Evolutionary conservation across 1,140 invertebrate genomes (phyloP).

Genomic region (Rhagoletis pomonella): DNA sequence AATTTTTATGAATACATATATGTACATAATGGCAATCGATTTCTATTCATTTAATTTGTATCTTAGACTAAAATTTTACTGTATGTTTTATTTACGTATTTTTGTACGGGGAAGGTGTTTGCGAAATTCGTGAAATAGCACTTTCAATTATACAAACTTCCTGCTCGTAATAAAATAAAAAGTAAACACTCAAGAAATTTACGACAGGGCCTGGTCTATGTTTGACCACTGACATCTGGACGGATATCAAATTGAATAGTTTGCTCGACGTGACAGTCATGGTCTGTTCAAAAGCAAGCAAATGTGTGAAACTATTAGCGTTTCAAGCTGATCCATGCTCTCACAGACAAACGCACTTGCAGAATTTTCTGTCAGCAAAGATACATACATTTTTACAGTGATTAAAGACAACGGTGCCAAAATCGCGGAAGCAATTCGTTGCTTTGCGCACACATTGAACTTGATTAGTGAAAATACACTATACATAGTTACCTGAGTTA

Average conservation of each 20-base stretch:
- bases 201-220: background rate
- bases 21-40: too few species aligned
- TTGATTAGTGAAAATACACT: background rate
- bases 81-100: too few species aligned
- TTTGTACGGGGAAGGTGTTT: too few species aligned
- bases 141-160: background rate
- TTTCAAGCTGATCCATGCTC: background rate
- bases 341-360: too few species aligned
- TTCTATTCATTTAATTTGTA: too few species aligned
- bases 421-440: background rate
- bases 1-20: background rate
- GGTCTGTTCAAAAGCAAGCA: constrained; percentile 6
- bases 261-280: background rate
- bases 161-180: background rate
- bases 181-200: background rate
- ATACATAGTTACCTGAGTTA: background rate
- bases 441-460: background rate
- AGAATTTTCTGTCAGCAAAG: too few species aligned
- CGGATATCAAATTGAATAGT: background rate
- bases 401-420: too few species aligned
- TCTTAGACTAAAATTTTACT: background rate
- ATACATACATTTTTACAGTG: too few species aligned
- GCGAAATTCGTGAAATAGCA: too few species aligned
- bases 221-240: constrained; percentile 12
- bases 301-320: background rate